phyloP scores from a whole-genome alignment of 2,888 invertebrate species.

The Caenorhabditis doughertyi region DNA sequence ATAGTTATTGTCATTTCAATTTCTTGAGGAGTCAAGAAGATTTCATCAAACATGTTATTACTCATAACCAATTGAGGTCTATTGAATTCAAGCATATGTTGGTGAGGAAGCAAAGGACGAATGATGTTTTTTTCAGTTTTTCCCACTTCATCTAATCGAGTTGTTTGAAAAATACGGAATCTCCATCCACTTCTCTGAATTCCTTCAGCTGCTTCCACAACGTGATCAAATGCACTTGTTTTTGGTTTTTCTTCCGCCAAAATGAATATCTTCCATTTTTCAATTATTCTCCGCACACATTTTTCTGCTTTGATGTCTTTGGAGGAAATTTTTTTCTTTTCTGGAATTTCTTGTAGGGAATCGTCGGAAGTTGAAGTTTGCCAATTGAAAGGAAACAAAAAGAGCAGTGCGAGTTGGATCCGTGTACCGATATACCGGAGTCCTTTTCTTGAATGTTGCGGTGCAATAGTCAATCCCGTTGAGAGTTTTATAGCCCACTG shows the following conservation, averaged over 20 bases:
- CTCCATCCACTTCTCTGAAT: conserved; percentile 57
- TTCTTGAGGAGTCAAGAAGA: conserved; percentile 44
- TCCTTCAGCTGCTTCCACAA: conserved; percentile 60
- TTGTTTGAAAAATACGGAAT: conserved; percentile 53
- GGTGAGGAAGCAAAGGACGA: conserved; percentile 14
- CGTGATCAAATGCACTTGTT: conserved; percentile 63
- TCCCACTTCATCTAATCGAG: conserved; percentile 44
- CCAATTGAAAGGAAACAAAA: conserved; percentile 21
- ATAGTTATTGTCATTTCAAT: conserved; percentile 48
- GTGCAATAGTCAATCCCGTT: too few species aligned
- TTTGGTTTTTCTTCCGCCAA: conserved; percentile 55
- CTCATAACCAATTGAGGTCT: conserved; percentile 1
- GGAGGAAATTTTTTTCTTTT: not conserved
- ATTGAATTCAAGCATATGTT: conserved; percentile 31
- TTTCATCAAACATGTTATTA: conserved; percentile 41
- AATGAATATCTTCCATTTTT: conserved; percentile 36
- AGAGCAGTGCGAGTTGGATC: not conserved
- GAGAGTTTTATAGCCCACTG: too few species aligned
- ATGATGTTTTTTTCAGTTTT: not conserved
- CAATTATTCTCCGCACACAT: conserved; percentile 33
- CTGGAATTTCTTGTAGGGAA: conserved; percentile 29
- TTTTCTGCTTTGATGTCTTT: too few species aligned
- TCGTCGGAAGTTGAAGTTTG: not conserved
- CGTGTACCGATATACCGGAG: not conserved
- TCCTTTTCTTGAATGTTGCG: too few species aligned